Evolutionary conservation across 2,888 invertebrate genomes (phyloP), one percentile per base, ranked within the genome.

Genomic region (Trachelus iudaicus): DNA sequence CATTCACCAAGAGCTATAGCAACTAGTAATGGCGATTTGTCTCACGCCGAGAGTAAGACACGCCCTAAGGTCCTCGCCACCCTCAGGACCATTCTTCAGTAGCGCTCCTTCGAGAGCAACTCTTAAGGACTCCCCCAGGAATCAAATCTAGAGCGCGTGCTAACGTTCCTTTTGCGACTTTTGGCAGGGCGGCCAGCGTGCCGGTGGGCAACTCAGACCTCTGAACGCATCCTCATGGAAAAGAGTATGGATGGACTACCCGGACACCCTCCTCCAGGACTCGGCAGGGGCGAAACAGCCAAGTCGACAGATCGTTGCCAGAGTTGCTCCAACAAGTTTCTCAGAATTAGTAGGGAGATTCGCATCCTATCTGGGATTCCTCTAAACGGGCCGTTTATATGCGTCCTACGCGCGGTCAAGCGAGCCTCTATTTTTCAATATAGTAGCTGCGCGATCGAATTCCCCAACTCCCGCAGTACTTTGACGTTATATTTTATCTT

Each of bases 401-500:
- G 90, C 91, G 88, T 85, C 85, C 85, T 86, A 87, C 87, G 87
- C 85, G 82, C 87, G 89, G 89, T 88, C 89, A 89, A 79, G 84
- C 83, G 83, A 83, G 87, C 87, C 85, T 89, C 89, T 90, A 89
- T 89, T 89, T 90, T 90, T 90, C 89, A 90, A 90, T 89, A 89
- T 88, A 88, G 87, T 87, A 85, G 85, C 83, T 81, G 79, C 75
- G 56, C 23, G 56, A 56, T 56, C 56, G 56, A 56, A 56, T 56
- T 56, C 56, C 9, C 56, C 56, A 56, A 23, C 56, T 56, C 56
- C 56, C 23, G 23, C 56, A 6, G 71, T 15, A 71, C 71, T 71
- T 56, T 83, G 84, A 85, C 87, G 88, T 90, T 91, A 90, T 90
- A 90, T 91, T 91, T 91, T 91, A 90, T 91, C 89, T 89, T 90